Evolutionary conservation across 2,888 invertebrate species (phyloP), one percentile per base, ranked within the genome.

Genomic region (Acanthacorydalis orientalis): DNA sequence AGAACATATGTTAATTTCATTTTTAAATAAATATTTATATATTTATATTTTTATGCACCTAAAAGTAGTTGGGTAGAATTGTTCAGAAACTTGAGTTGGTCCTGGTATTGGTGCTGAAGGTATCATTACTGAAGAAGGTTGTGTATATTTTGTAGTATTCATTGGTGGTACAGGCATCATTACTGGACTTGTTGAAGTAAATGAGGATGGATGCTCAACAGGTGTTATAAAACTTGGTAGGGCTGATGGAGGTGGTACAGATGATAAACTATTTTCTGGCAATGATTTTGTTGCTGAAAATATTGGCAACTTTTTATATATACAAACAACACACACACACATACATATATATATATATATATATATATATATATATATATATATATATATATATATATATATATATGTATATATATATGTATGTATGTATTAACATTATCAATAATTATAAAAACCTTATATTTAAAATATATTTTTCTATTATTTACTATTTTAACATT

Each of bases 211-310:
- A 15, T 53, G 52, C 15, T 63, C 58, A 39, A 71, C 64, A 49
- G 70, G 72, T 11, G 78, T 67, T 50, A 73, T 62, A 52, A 81
- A 82, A 60, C 75, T 80, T 1, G 81, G 82, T 39, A 82, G 64
- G 54, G 77, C 74, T 31, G 74, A 69, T 1, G 82, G 82, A 6
- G 82, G 82, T 41, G 78, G 72, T n/a, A 82, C 73, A 56, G 74
- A 80, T 1, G 80, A 79, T 46, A 82, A 60, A 50, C 81, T 59
- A 60, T 78, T 80, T 39, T 75, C 76, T 12, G 23, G 23, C 6
- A 23, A 23, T 23, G 23, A 6, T 6, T 23, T 23, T 23, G 23
- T 23, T 4, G 23, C 23, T 23, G 23, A 23, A 23, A 23, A 23
- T 23, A 6, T 23, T 23, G 23, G 23, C 23, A n/a, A n/a, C n/a